Percentiles rank a stretch among this genome's conserved stretches.
Evolutionary conservation across 1,140 invertebrate species (phyloP).

Genomic region (Musca domestica): DNA sequence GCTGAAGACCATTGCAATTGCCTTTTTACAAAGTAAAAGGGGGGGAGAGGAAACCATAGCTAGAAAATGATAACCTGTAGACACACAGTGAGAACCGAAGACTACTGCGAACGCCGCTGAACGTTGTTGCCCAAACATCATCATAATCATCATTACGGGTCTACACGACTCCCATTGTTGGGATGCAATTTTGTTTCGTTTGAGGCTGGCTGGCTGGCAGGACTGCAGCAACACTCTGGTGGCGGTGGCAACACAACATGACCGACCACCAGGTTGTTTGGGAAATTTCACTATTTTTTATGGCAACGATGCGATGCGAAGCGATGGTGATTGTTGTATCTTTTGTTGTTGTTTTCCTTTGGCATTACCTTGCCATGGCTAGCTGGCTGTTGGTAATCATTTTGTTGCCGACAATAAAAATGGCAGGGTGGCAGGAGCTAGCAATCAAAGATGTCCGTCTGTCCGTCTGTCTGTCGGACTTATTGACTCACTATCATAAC

Average conservation of each 20-base stretch:
- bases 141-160: not conserved
- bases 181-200: too few relatives aligned
- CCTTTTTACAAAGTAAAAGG: not conserved
- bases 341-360: not conserved
- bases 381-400: not conserved
- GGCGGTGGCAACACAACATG: conserved; percentile 8
- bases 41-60: not conserved
- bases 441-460: not conserved
- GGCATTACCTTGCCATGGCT: not conserved
- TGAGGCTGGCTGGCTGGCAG: too few relatives aligned
- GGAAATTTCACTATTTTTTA: conserved; percentile 14
- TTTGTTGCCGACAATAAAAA: not conserved
- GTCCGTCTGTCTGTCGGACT: not conserved
- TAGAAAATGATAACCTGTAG: conserved; percentile 4
- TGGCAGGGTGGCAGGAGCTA: not conserved
- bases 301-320: not conserved
- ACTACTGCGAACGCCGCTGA: not conserved
- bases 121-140: not conserved
- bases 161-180: not conserved
- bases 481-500: conserved; percentile 17
- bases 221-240: not conserved
- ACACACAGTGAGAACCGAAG: not conserved
- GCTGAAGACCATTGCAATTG: too few relatives aligned
- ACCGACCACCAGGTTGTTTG: conserved; percentile 21
- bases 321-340: not conserved